Conservation (phyloP, 2,888 invertebrate species). For the Arctia plantaginis region DNA sequence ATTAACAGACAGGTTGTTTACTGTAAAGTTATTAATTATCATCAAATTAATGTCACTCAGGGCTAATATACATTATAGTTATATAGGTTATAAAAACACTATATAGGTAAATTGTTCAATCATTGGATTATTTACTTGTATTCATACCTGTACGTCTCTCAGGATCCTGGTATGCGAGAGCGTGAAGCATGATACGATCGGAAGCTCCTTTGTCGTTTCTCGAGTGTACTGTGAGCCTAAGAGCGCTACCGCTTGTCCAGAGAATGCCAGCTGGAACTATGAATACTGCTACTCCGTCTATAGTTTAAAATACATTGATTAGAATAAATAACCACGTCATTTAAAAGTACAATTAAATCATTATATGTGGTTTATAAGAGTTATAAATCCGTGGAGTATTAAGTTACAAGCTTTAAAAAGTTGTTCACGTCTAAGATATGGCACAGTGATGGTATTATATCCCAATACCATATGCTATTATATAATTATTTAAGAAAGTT, state of each 20-base stretch:
- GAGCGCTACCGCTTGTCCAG: constrained; percentile 81
- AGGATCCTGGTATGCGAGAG: constrained; percentile 94
- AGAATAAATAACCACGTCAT: constrained; percentile 7
- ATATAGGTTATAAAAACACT: not conserved
- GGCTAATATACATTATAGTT: too few relatives aligned
- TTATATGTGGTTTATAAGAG: not conserved
- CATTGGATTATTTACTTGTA: not conserved
- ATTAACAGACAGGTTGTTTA: constrained; percentile 50
- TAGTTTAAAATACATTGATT: constrained; percentile 17
- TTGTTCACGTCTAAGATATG: not conserved
- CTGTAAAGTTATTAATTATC: constrained; percentile 55
- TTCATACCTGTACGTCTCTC: constrained; percentile 92
- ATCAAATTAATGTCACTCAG: too few relatives aligned
- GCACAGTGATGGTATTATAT: not conserved
- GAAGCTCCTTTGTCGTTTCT: constrained; percentile 95
- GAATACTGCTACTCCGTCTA: constrained; percentile 81
- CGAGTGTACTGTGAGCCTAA: constrained; percentile 84
- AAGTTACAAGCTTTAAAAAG: not conserved
- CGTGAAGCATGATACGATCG: constrained; percentile 92
- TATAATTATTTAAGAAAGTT: not conserved
- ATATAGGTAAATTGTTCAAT: constrained; percentile 4
- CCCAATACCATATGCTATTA: not conserved
- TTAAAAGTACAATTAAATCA: not conserved
- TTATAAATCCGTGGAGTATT: not conserved
- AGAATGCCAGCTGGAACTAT: constrained; percentile 87